Percentiles rank a stretch among this genome's conserved stretches.
Evolutionary conservation across 2,797 vertebrate species (phyloP).

Genomic region (Melanotaenia trifasciata): DNA sequence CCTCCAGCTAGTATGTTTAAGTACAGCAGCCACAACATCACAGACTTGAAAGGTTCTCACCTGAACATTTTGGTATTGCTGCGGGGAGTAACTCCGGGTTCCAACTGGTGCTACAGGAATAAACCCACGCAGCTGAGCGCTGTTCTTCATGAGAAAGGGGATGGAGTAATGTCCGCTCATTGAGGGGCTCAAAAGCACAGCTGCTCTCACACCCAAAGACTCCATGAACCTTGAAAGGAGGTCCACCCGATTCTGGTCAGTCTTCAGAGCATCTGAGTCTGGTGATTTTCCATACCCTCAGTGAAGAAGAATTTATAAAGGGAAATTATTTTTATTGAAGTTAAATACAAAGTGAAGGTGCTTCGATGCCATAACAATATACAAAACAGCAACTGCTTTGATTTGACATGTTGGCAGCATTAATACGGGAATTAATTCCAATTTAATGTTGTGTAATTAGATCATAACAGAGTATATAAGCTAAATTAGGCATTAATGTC

Average conservation of each 20-base stretch:
- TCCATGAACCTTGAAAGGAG: conserved; percentile 87
- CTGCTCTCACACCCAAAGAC: conserved; percentile 82
- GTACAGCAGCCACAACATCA: background rate
- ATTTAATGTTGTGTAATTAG: background rate
- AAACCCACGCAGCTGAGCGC: conserved; percentile 86
- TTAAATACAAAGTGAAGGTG: background rate
- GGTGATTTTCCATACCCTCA: conserved; percentile 93
- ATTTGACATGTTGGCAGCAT: background rate
- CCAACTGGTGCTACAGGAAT: conserved; percentile 91
- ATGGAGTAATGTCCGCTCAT: conserved; percentile 94
- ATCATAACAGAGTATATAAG: background rate
- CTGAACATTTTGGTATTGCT: conserved; percentile 90
- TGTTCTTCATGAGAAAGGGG: conserved; percentile 89
- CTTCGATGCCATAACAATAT: background rate
- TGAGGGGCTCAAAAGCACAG: conserved; percentile 92
- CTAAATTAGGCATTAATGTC: background rate
- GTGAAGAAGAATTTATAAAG: conserved; percentile 14
- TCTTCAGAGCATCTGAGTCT: conserved; percentile 78
- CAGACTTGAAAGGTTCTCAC: conserved; percentile 69
- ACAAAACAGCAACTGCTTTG: background rate
- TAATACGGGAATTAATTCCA: background rate
- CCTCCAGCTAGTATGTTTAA: background rate
- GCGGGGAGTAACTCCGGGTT: conserved; percentile 86
- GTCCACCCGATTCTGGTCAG: conserved; percentile 85
- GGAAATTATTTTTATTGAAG: background rate